phyloP scores from a whole-genome alignment of 2,888 invertebrate genomes.

The Nomada hirtipes region DNA sequence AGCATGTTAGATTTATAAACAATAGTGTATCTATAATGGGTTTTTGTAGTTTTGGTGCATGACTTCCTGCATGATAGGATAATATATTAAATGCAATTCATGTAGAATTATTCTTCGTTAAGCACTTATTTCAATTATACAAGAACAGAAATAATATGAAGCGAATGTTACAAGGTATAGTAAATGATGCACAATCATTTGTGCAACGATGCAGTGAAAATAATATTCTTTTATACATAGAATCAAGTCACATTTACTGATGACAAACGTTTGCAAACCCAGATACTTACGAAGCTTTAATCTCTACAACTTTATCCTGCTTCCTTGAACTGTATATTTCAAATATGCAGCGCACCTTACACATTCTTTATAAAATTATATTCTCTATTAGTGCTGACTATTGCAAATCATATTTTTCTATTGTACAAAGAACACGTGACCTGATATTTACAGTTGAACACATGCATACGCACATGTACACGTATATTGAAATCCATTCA shows the following conservation, averaged over 20 bases:
- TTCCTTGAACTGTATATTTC: conserved; percentile 12
- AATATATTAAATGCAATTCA: conserved; percentile 35
- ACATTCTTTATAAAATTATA: background rate
- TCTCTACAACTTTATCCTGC: background rate
- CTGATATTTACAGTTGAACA: background rate
- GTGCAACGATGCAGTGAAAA: too few species aligned
- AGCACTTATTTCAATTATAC: conserved; percentile 22
- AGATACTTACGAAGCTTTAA: background rate
- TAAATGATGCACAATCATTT: conserved; percentile 2
- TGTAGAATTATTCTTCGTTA: conserved; percentile 24
- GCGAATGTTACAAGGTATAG: conserved; percentile 29
- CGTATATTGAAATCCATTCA: background rate
- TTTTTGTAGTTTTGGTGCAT: conserved; percentile 55
- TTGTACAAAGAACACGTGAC: background rate
- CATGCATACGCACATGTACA: background rate
- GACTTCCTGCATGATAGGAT: conserved; percentile 55
- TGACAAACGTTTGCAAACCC: too few species aligned
- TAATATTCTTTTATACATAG: too few species aligned
- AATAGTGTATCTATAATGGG: conserved; percentile 41
- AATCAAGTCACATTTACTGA: too few species aligned
- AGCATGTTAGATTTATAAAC: conserved; percentile 52
- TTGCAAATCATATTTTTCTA: background rate
- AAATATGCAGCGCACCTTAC: background rate
- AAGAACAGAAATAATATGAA: conserved; percentile 17
- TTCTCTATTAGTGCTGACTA: background rate